phyloP scores from a whole-genome alignment of 2,113 vertebrate genomes.

The Sapajus apella region DNA sequence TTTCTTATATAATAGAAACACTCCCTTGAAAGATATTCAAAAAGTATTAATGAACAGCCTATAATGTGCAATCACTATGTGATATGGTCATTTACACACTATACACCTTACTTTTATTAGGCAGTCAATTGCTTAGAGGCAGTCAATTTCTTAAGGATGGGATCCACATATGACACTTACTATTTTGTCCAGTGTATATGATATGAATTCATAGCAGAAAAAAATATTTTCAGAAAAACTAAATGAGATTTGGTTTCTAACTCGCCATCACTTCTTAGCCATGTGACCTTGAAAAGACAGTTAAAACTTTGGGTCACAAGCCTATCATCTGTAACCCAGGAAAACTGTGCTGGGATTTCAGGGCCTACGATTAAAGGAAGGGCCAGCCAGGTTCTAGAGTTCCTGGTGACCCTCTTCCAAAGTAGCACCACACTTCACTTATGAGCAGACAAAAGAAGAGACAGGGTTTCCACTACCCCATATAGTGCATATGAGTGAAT shows the following conservation, averaged over 20 bases:
- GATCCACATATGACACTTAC: not conserved
- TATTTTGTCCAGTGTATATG: not conserved
- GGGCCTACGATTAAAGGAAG: not conserved
- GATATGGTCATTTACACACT: not conserved
- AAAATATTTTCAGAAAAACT: not conserved
- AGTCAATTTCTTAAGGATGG: not conserved
- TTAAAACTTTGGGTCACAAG: not conserved
- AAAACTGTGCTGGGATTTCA: not conserved
- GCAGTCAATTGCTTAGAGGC: not conserved
- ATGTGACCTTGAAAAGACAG: not conserved
- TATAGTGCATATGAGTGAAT: not conserved
- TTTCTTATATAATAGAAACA: conserved; percentile 1
- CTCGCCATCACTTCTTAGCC: not conserved
- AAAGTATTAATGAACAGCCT: not conserved
- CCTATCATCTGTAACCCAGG: not conserved
- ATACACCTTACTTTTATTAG: not conserved
- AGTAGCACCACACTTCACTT: not conserved
- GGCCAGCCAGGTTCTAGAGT: not conserved
- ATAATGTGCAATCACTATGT: not conserved
- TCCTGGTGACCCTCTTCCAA: not conserved
- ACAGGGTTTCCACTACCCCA: not conserved
- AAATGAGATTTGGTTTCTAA: not conserved
- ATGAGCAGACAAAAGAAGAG: not conserved
- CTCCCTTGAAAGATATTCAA: conserved; percentile 3
- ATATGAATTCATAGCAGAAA: not conserved